These are phyloP conservation scores for Terrapene triunguis DNA, from an alignment of 2,113 vertebrate species.

Conservation along the genomic window DNA sequence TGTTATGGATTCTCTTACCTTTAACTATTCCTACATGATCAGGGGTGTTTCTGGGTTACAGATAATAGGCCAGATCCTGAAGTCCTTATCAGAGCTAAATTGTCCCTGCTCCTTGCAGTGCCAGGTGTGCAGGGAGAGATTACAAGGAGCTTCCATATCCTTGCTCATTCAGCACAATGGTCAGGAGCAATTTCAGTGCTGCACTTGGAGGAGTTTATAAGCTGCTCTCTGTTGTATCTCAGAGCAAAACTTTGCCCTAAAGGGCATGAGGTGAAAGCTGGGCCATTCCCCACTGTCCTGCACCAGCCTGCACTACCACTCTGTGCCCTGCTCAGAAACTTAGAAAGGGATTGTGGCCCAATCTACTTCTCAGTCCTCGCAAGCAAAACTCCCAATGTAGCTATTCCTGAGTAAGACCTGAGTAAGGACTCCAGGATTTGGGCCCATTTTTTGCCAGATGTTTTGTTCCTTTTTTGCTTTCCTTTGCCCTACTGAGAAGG, in stretches of 20 bases:
- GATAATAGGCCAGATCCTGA: constrained; percentile 44
- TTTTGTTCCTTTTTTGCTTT: constrained; percentile 6
- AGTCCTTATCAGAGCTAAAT: constrained; percentile 54
- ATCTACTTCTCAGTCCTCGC: background rate
- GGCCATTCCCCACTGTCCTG: background rate
- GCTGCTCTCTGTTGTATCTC: background rate
- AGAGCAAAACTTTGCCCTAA: background rate
- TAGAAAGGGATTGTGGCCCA: background rate
- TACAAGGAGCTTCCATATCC: constrained; percentile 22
- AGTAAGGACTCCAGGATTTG: background rate
- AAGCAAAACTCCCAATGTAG: background rate
- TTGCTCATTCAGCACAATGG: constrained; percentile 9
- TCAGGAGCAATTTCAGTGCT: background rate
- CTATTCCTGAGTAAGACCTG: background rate
- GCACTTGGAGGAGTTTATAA: background rate
- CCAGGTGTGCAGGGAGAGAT: constrained; percentile 28
- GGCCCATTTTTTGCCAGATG: background rate
- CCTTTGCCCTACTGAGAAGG: background rate
- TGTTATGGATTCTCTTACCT: constrained; percentile 53
- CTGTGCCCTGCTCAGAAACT: background rate
- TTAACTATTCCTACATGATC: constrained; percentile 60
- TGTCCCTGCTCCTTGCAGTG: constrained; percentile 25
- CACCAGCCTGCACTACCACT: background rate
- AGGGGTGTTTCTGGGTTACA: background rate
- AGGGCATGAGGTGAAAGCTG: background rate